Percentiles rank a stretch among this genome's conserved stretches.
Evolutionary conservation across 2,113 vertebrate species (phyloP).

Genomic region (Ochotona curzoniae): DNA sequence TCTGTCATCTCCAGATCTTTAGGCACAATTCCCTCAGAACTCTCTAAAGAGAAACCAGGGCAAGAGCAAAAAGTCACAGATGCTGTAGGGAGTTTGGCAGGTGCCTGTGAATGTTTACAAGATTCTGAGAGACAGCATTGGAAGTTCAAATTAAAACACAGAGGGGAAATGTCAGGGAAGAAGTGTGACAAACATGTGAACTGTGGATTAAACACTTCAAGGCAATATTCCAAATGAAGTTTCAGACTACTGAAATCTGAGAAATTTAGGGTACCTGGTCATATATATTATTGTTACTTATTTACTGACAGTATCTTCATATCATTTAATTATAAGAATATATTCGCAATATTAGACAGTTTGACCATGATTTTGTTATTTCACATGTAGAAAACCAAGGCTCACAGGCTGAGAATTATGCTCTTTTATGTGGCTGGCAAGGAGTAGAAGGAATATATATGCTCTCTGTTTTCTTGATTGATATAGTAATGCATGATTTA

Average conservation of each 20-base stretch:
- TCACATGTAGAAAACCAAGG: background rate
- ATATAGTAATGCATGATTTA: conserved; percentile 10
- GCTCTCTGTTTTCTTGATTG: background rate
- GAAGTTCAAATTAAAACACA: background rate
- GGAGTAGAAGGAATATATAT: background rate
- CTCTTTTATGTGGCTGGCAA: background rate
- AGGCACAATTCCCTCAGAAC: background rate
- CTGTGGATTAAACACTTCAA: background rate
- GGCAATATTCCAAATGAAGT: background rate
- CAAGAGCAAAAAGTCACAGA: background rate
- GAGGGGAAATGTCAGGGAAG: background rate
- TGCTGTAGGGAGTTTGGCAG: background rate
- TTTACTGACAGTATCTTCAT: background rate
- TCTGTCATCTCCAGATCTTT: background rate
- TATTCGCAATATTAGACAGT: background rate
- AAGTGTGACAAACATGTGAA: background rate
- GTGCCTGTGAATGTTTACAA: background rate
- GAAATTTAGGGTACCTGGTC: background rate
- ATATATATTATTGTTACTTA: background rate
- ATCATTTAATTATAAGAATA: conserved; percentile 24
- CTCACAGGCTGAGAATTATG: background rate
- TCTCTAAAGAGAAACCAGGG: background rate
- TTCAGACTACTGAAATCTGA: background rate
- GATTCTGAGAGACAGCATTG: background rate
- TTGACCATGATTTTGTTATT: background rate